Base-by-base conservation (phyloP, 2,888 invertebrate species). In the Rhingia rostrata region DNA sequence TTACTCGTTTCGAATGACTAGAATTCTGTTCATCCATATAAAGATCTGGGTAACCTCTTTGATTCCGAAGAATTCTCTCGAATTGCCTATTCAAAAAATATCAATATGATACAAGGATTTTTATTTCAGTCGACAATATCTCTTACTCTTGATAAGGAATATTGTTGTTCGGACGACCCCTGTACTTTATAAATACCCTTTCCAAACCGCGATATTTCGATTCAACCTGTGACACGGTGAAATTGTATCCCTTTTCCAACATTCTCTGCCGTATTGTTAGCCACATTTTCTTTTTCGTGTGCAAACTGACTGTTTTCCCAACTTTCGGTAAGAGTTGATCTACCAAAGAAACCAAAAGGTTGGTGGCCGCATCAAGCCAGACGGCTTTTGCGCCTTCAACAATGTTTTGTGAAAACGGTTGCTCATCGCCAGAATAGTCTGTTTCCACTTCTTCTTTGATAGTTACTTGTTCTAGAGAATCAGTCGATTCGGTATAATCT, bases 261-360 rank as follows among this genome's bases (percentile, higher is more conserved):
- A 58, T 30, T 43, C 7, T 6, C 0, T n/a, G 6, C 3, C 30
- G 10, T 0, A 60, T 45, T 2, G 3, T 7, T 4, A 12, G 4
- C 60, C 60, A 60, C 60, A 60, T 60, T 45, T 60, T 60, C 5
- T 43, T 60, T 12, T 60, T 60, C 0, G 12, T 60, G 7, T 32
- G 6, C 45, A 60, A 32, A 7, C 30, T 32, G 12, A 43, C 4
- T 4, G 32, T 32, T 43, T 60, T 60, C 4, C 60, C 60, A 12
- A 60, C 12, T 32, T 33, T 43, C 6, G 60, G 45, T n/a, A n/a
- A 30, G 0, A 45, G 9, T 9, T 60, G n/a, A 4, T 60, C 60
- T 4, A 60, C 60, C 3, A 60, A 43, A 6, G 43, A 32, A 12
- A 60, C 10, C 6, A 60, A 12, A 9, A 43, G 43, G 4, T 32